Base-by-base conservation (phyloP, 2,797 vertebrate species). In the Enteromius fasciolatus region DNA sequence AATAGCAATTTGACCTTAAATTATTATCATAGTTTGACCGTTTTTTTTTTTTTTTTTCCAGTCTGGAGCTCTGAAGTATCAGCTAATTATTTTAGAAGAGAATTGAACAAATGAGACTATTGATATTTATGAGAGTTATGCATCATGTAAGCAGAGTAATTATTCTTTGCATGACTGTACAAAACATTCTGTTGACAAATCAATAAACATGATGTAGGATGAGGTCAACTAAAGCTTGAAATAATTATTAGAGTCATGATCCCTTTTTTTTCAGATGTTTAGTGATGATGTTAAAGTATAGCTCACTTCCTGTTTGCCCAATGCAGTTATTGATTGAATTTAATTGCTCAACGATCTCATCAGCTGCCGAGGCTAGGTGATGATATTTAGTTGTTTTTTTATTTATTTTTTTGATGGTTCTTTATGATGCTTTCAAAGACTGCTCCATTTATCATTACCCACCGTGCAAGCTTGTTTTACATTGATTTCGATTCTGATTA, bases 401-500 rank as follows among this genome's bases (percentile, higher is more conserved):
- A 46, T 82, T 57, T 23, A 68, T 39, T 68, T 59, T 23, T 69
- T 31, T 59, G 64, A 76, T 69, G 64, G 12, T 76, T 82, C 25
- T 76, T 69, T 69, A 36, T 69, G 50, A 76, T 46, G 61, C 41
- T 76, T 82, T 82, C 48, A 57, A 68, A 68, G 48, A 57, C 50
- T n/a, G 23, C 68, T 68, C 31, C 61, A 81, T 81, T 74, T 36
- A 74, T 66, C 59, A 74, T 66, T 61, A 52, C 14, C 20, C 81
- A 59, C 25, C 61, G 28, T 23, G 23, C 59, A 41, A 50, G 64
- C 81, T 59, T 69, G 52, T 76, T 82, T 59, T 59, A 73, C 64
- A 82, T 82, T n/a, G 81, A 82, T 82, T 76, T 57, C 10, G 73
- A 76, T 76, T 82, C 48, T 68, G 81, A 82, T 82, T 76, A 82